Evolutionary conservation across 2,888 invertebrate species (phyloP).

Genomic region (Pseudolycoriella hygida): DNA sequence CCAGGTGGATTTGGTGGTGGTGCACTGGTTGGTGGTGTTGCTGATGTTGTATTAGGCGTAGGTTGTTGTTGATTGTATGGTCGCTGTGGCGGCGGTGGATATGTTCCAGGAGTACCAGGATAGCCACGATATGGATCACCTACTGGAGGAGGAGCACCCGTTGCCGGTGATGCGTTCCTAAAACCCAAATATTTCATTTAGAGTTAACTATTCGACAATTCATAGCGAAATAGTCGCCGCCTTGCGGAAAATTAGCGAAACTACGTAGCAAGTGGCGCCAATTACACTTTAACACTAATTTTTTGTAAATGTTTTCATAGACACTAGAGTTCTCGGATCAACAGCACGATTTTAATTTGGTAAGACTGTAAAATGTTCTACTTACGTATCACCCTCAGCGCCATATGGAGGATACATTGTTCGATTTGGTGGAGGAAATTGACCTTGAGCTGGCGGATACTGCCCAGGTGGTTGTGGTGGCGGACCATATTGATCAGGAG

Average conservation of each 20-base stretch:
- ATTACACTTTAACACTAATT: no score
- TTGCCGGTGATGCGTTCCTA: slow-evolving; percentile 24
- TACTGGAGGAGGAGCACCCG: slow-evolving; percentile 19
- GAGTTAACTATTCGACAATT: no score
- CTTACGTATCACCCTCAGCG: slow-evolving; percentile 44
- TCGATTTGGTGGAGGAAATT: slow-evolving; percentile 49
- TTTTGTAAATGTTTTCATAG: no score
- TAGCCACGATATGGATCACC: slow-evolving; percentile 10
- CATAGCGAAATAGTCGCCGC: no score
- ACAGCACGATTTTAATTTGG: no score
- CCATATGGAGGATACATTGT: slow-evolving; percentile 67
- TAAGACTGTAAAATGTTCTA: slow-evolving; percentile 7
- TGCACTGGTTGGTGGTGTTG: slow-evolving; percentile 27
- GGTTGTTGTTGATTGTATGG: slow-evolving; percentile 24
- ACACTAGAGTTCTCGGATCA: no score
- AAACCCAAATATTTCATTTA: background rate
- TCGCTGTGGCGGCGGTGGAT: slow-evolving; percentile 7
- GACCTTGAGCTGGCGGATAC: slow-evolving; percentile 34
- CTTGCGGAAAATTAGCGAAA: no score
- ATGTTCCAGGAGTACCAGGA: slow-evolving; percentile 5
- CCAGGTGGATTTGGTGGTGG: slow-evolving; percentile 29
- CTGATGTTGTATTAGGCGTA: slow-evolving; percentile 32
- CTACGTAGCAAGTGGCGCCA: no score
- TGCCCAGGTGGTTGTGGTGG: slow-evolving; percentile 37
- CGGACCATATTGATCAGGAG: slow-evolving; percentile 40